Evolutionary conservation across 1,140 invertebrate genomes (phyloP), one percentile per base, ranked within the genome.

Genomic region (Bathynomus jamesi): DNA sequence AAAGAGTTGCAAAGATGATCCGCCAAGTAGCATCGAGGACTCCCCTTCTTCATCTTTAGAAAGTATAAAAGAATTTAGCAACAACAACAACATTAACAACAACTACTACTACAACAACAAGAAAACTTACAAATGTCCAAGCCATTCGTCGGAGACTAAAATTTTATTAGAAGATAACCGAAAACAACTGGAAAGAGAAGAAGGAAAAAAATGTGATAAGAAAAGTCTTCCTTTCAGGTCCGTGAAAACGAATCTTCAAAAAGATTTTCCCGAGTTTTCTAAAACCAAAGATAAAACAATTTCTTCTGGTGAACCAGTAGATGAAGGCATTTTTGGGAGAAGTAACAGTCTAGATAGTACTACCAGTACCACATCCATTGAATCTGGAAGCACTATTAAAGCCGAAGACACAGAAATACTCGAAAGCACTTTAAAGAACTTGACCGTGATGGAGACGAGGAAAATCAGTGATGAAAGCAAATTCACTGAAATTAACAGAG

Each of bases 161-260:
- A n/a, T n/a, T n/a, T n/a, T n/a, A n/a, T n/a, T 76, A 17, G 75
- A 76, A 67, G 75, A 76, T 28, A 69, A 69, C 28, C 67, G 72
- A 32, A 68, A 72, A 24, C 71, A 76, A 10, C 70, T 64, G 25
- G 70, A 70, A n/a, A n/a, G 29, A 67, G 70, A 65, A 76, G 75
- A 67, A 70, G 75, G 31, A 73, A 72, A 31, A 68, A 76, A 61
- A 72, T 71, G 28, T 67, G 72, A 71, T n/a, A 72, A 73, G 63
- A 73, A 71, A 61, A 66, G 71, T 5, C 70, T 68, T 28, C 71
- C 75, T 2, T 61, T 76, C 21, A 72, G 71, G 46, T 76, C 75
- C 21, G 75, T 73, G 25, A 71, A 73, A 30, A 76, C 75, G 27
- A 66, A 71, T n/a, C 61, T 61, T 17, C 71, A 64, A 27, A 73